Conservation (phyloP, 2,113 vertebrate species). For the Micronycteris hirsuta region DNA sequence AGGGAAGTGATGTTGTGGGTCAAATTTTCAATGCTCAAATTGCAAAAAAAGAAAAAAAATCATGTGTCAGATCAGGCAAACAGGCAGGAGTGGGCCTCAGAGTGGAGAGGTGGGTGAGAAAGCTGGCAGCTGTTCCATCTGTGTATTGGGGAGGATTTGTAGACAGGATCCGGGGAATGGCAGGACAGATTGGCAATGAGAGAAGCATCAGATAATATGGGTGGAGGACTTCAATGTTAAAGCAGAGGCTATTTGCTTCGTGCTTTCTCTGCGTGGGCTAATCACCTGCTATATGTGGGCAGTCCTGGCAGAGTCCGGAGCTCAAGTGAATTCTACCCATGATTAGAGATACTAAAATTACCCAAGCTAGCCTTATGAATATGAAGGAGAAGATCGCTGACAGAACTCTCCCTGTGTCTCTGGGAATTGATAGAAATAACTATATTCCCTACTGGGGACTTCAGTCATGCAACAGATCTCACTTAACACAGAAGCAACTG, state of each 20-base stretch:
- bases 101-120: not conserved
- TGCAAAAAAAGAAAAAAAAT: not conserved
- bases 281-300: not conserved
- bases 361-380: not conserved
- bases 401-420: not conserved
- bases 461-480: not conserved
- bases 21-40: not conserved
- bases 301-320: slow-evolving; percentile 14
- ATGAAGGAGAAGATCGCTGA: not conserved
- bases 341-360: slow-evolving; percentile 41
- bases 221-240: not conserved
- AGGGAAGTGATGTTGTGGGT: not conserved
- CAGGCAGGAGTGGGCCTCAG: not conserved
- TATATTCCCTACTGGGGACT: not conserved
- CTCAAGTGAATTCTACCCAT: not conserved
- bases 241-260: not conserved
- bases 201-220: not conserved
- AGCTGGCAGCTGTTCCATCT: not conserved
- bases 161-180: not conserved
- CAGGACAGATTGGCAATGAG: not conserved
- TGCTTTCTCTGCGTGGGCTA: slow-evolving; percentile 5
- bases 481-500: not conserved
- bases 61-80: not conserved
- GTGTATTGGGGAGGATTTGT: not conserved
- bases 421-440: not conserved